Conservation (phyloP, 2,888 invertebrate genomes). For the Clivina fossor region DNA sequence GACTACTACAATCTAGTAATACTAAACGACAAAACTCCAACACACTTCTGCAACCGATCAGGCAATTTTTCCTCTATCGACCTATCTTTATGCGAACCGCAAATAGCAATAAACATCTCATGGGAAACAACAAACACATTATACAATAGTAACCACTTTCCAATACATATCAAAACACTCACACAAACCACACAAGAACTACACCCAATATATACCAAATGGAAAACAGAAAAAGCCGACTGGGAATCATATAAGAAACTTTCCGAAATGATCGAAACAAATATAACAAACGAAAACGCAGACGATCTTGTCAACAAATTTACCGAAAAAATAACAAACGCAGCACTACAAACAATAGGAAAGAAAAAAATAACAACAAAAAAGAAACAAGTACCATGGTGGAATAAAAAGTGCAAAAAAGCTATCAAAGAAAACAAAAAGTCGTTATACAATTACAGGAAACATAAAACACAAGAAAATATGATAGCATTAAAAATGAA, state of each 20-base stretch:
- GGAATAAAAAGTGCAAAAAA: constrained; percentile 1
- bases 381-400: background rate
- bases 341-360: too few relatives aligned
- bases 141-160: background rate
- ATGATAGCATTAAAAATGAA: background rate
- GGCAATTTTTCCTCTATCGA: constrained; percentile 6
- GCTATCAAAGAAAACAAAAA: constrained; percentile 1
- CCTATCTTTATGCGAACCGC: constrained; percentile 13
- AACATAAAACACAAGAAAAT: constrained; percentile 1
- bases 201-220: constrained; percentile 1
- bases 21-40: constrained; percentile 1
- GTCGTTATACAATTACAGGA: background rate
- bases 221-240: constrained; percentile 3
- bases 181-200: background rate
- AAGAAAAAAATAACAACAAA: too few relatives aligned
- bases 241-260: background rate
- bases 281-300: too few relatives aligned
- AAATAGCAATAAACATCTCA: background rate
- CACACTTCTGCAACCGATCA: background rate
- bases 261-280: background rate
- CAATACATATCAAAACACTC: background rate
- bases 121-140: constrained; percentile 7
- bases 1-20: background rate
- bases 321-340: too few relatives aligned
- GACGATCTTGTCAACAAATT: too few relatives aligned